phyloP scores from a whole-genome alignment of 1,140 invertebrate species.

The Bombus polaris region DNA sequence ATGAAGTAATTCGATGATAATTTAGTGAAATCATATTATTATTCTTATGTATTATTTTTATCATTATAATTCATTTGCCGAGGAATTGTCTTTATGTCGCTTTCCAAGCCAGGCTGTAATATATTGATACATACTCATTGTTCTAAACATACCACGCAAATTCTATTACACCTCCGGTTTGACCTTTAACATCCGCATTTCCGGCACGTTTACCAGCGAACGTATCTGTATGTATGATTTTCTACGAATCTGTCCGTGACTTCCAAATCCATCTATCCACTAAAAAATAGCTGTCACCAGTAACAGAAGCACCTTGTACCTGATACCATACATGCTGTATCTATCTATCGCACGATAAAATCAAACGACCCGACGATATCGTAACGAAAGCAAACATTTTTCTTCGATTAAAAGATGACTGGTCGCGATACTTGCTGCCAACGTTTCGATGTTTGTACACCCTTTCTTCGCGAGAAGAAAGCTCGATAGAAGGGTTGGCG shows the following conservation, averaged over 20 bases:
- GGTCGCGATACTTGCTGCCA: slow-evolving; percentile 10
- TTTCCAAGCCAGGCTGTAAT: background rate
- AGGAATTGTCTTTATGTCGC: background rate
- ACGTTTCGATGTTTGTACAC: slow-evolving; percentile 5
- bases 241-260: background rate
- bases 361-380: background rate
- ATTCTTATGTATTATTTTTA: background rate
- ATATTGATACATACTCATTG: background rate
- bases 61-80: background rate
- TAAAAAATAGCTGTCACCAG: background rate
- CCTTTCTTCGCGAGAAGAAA: slow-evolving; percentile 17
- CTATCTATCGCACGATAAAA: background rate
- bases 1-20: background rate
- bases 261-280: background rate
- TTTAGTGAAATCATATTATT: background rate
- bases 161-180: background rate
- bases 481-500: background rate
- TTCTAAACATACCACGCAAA: background rate
- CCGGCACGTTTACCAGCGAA: background rate
- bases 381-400: slow-evolving; percentile 14
- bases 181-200: background rate
- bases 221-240: background rate
- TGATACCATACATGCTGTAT: background rate
- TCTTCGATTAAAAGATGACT: slow-evolving; percentile 22
- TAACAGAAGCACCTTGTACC: background rate